A percentile compares a stretch with the other conserved stretches of the same genome.
These are phyloP conservation scores for Colletes latitarsis DNA, from an alignment of 1,140 invertebrate species.

Conservation along the genomic window DNA sequence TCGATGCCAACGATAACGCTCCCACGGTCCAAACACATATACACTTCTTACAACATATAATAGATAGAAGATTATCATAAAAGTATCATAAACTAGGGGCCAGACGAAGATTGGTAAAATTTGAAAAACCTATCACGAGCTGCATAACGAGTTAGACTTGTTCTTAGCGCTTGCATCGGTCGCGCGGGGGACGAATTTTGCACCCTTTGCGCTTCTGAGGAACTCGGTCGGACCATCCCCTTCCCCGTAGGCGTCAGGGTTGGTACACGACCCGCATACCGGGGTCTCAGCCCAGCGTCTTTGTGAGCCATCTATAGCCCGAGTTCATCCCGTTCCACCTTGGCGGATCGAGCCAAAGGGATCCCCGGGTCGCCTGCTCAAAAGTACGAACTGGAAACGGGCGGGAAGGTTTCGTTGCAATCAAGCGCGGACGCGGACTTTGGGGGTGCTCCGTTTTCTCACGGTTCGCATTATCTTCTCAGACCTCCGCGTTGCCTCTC, in stretches of 20 bases:
- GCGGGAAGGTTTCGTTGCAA: constrained; percentile 57
- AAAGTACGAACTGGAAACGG: constrained; percentile 57
- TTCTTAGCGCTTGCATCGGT: constrained; percentile 39
- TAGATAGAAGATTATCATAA: no score
- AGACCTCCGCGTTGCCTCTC: constrained; percentile 44
- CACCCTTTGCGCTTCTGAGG: constrained; percentile 43
- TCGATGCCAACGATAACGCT: no score
- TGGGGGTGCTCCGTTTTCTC: constrained; percentile 57
- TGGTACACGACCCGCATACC: constrained; percentile 65
- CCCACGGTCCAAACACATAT: no score
- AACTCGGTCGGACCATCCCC: constrained; percentile 9
- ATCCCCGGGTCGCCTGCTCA: constrained; percentile 44
- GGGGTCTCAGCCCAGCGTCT: constrained; percentile 24
- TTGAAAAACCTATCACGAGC: constrained; percentile 44
- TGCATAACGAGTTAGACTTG: constrained; percentile 56
- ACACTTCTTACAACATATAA: no score
- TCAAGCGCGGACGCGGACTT: constrained; percentile 60
- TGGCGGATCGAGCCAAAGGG: constrained; percentile 54
- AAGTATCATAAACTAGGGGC: no score
- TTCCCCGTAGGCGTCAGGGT: constrained; percentile 28
- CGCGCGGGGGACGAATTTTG: constrained; percentile 16
- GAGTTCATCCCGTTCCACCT: constrained; percentile 26
- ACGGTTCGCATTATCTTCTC: constrained; percentile 62
- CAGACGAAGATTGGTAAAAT: constrained; percentile 9
- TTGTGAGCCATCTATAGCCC: constrained; percentile 47